A percentile compares a stretch with the other conserved stretches of the same genome.
Evolutionary conservation across 2,888 invertebrate genomes (phyloP).

Genomic region (Prostheceraeus crozeri): DNA sequence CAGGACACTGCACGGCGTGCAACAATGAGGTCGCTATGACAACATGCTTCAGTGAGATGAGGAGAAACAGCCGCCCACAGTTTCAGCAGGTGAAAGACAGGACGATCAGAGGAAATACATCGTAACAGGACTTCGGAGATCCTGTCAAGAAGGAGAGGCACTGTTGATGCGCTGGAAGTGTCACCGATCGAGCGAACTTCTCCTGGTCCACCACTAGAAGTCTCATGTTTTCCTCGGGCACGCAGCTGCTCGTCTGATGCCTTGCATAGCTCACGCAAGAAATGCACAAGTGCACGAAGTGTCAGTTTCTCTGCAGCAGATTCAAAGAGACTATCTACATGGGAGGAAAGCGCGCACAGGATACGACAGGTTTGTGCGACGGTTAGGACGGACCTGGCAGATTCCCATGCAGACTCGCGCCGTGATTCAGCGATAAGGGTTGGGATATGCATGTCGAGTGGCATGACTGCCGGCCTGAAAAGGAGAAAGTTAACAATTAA

Average conservation of each 20-base stretch:
- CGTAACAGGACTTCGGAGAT: conserved; percentile 79
- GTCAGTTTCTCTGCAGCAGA: conserved; percentile 79
- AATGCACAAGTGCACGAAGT: conserved; percentile 72
- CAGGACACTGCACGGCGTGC: conserved; percentile 79
- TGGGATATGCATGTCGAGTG: conserved; percentile 25
- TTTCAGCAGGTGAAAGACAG: conserved; percentile 79
- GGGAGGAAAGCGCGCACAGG: conserved; percentile 77
- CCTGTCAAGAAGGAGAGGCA: conserved; percentile 51
- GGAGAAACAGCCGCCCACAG: conserved; percentile 83
- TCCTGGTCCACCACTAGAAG: conserved; percentile 40
- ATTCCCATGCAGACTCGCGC: conserved; percentile 24
- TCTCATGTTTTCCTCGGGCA: conserved; percentile 40
- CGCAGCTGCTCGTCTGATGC: conserved; percentile 74
- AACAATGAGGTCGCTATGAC: conserved; percentile 77
- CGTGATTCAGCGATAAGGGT: conserved; percentile 31
- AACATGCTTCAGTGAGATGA: conserved; percentile 89
- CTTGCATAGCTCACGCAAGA: conserved; percentile 71
- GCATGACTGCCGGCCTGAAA: conserved; percentile 31
- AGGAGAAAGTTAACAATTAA: too few species aligned
- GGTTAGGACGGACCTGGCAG: conserved; percentile 58
- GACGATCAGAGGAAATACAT: conserved; percentile 75
- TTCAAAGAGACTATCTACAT: conserved; percentile 80
- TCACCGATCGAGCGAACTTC: conserved; percentile 41
- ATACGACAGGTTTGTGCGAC: conserved; percentile 75
- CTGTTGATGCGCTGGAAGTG: background rate